These are phyloP conservation scores for Ennomos fuscantarius DNA, from an alignment of 2,888 invertebrate species.

Conservation along the genomic window DNA sequence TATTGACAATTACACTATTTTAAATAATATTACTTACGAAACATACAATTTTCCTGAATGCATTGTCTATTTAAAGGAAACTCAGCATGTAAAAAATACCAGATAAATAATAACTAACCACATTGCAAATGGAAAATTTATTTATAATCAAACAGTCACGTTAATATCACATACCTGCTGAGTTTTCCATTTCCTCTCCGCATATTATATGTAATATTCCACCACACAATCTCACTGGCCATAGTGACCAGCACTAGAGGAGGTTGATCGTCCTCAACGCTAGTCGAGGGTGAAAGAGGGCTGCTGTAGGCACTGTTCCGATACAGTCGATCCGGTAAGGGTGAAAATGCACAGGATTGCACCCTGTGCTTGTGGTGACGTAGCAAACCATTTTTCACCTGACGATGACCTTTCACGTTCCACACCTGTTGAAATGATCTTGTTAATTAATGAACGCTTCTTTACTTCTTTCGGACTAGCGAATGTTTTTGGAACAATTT, in stretches of 20 bases:
- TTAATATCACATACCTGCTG: slow-evolving; percentile 52
- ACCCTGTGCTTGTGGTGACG: slow-evolving; percentile 83
- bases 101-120: no score
- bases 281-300: slow-evolving; percentile 26
- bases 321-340: slow-evolving; percentile 67
- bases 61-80: no score
- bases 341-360: slow-evolving; percentile 81
- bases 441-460: no score
- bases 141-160: no score
- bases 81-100: no score
- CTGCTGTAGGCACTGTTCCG: slow-evolving; percentile 47
- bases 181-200: slow-evolving; percentile 52
- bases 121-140: no score
- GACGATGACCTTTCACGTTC: slow-evolving; percentile 72
- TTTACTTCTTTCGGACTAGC: no score
- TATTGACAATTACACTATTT: no score
- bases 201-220: slow-evolving; percentile 77
- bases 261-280: slow-evolving; percentile 56
- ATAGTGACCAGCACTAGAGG: slow-evolving; percentile 83
- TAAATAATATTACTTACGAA: no score
- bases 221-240: slow-evolving; percentile 86
- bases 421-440: slow-evolving; percentile 65
- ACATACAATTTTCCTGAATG: no score
- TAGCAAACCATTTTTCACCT: slow-evolving; percentile 60
- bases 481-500: no score